phyloP scores from a whole-genome alignment of 1,140 invertebrate genomes.

The Diorhabda carinulata region DNA sequence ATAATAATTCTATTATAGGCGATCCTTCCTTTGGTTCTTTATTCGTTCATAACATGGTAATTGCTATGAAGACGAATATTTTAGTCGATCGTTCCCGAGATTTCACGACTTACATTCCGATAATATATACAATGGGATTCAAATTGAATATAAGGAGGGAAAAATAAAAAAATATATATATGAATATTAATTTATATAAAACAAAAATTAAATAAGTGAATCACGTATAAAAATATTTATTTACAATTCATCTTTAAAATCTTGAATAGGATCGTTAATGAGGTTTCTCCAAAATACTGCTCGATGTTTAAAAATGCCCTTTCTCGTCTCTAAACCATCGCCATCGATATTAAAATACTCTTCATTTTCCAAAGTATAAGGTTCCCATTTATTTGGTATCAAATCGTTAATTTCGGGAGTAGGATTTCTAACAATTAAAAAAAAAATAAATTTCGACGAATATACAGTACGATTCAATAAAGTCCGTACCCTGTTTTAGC shows the following conservation, averaged over 20 bases:
- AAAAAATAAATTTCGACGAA: background rate
- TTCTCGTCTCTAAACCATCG: constrained; percentile 44
- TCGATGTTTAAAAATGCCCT: constrained; percentile 46
- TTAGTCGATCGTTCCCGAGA: too few relatives aligned
- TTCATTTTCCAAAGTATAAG: constrained; percentile 45
- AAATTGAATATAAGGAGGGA: too few relatives aligned
- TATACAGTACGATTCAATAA: background rate
- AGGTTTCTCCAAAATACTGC: constrained; percentile 48
- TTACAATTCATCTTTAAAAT: constrained; percentile 32
- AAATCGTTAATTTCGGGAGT: constrained; percentile 46
- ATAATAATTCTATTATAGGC: too few relatives aligned
- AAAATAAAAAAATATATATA: background rate
- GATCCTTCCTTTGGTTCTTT: too few relatives aligned
- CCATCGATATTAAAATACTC: constrained; percentile 51
- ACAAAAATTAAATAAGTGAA: background rate
- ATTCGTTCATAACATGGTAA: too few relatives aligned
- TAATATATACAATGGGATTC: too few relatives aligned
- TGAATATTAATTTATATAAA: background rate
- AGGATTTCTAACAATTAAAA: constrained; percentile 49
- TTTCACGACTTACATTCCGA: too few relatives aligned
- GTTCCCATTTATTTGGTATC: constrained; percentile 50
- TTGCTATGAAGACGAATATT: too few relatives aligned
- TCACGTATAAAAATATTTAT: background rate
- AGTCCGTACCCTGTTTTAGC: constrained; percentile 60
- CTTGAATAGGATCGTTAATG: background rate